Evolutionary conservation across 2,888 invertebrate genomes (phyloP).

Genomic region (Antheraea yamamai): DNA sequence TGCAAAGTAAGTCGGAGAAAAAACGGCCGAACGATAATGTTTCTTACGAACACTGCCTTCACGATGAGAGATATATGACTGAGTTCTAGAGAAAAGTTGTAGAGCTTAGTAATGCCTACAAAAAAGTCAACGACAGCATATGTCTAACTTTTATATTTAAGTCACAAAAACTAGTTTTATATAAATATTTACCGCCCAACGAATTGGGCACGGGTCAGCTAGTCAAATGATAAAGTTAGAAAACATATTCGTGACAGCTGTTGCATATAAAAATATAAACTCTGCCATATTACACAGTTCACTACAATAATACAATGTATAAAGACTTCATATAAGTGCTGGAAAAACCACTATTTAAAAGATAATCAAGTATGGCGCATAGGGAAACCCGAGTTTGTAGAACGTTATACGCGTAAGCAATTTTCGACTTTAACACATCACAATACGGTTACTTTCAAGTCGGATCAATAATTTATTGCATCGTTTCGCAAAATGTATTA

Average conservation of each 20-base stretch:
- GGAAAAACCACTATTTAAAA: background rate
- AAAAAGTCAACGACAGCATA: too few relatives aligned
- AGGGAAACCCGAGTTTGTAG: background rate
- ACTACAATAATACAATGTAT: background rate
- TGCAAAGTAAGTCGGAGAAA: too few relatives aligned
- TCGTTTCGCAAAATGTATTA: background rate
- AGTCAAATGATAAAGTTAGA: too few relatives aligned
- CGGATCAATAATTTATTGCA: background rate
- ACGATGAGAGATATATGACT: too few relatives aligned
- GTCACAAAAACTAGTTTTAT: too few relatives aligned
- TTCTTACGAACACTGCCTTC: too few relatives aligned
- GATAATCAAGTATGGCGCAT: constrained; percentile 1
- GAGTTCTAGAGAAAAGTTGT: too few relatives aligned
- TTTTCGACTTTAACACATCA: background rate
- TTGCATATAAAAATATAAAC: background rate
- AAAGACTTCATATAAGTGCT: background rate
- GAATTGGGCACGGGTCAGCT: too few relatives aligned
- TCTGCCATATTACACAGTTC: background rate
- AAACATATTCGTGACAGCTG: background rate
- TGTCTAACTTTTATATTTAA: too few relatives aligned
- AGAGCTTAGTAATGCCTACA: too few relatives aligned
- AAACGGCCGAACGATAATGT: too few relatives aligned
- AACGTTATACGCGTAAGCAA: background rate
- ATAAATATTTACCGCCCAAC: too few relatives aligned
- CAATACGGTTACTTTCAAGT: background rate